Conservation (phyloP, 2,797 vertebrate genomes). For the Martes flavigula region DNA sequence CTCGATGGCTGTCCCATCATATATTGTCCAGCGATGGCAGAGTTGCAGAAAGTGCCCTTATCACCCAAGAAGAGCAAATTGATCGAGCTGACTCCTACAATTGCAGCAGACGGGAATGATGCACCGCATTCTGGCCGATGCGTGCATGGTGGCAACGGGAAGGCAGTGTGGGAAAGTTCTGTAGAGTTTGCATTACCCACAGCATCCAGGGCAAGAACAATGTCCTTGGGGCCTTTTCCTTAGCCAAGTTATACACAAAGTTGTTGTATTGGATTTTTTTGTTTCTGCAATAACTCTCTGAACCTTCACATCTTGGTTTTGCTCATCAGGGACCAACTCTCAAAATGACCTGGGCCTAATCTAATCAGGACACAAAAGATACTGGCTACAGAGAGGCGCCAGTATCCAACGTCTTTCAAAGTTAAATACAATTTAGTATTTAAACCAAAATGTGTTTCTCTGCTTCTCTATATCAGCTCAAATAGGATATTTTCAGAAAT, state of each 20-base stretch:
- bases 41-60: neutral
- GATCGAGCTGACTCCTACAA: neutral
- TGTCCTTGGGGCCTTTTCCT: neutral
- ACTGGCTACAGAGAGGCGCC: neutral
- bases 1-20: rapidly evolving
- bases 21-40: neutral
- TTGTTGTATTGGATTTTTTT: neutral
- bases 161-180: rapidly evolving
- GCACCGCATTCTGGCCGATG: too few species aligned
- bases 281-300: neutral
- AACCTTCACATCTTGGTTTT: slow-evolving; percentile 24
- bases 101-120: rapidly evolving
- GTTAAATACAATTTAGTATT: neutral
- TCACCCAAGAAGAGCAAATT: neutral
- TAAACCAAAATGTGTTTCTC: neutral
- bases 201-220: neutral
- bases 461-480: neutral
- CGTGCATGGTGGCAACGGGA: rapidly evolving
- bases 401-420: neutral
- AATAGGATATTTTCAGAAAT: neutral
- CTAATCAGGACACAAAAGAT: neutral
- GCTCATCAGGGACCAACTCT: neutral
- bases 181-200: neutral
- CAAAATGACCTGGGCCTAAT: neutral
- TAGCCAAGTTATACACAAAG: neutral